Base-by-base conservation (phyloP, 2,797 vertebrate genomes). In the Neosilurus mollespiculum region DNA sequence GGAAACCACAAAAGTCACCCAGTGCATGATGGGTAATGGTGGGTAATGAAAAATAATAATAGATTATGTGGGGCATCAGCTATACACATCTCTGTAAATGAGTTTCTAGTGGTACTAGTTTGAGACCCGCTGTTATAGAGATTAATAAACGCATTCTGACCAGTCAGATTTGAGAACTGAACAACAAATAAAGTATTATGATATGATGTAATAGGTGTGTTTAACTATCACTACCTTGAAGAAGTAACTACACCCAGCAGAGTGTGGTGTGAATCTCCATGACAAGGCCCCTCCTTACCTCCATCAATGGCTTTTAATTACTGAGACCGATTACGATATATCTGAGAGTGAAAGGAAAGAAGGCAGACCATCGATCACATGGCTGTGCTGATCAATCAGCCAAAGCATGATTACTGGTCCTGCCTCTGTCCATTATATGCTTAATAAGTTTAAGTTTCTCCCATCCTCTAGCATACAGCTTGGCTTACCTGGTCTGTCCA, bases 391-490 rank as follows among this genome's bases (percentile, higher is more conserved):
- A 94, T 95, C 94, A 94, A 94, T 96, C 94, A 91, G 91, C 91
- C 93, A 89, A 90, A 90, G 91, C 92, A 91, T 94, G 94, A 94
- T 95, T 94, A 95, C 93, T 94, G 94, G 93, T 92, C 92, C 93
- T 95, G 95, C 94, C 94, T 85, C 89, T 92, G 92, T 94, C 92
- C 94, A 96, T 96, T 95, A 96, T 93, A 91, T 93, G 92, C 92
- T 93, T 94, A 95, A 94, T 95, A 95, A 95, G 94, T 96, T 95
- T 95, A 94, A 92, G 92, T 92, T 89, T 78, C 84, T 88, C 86
- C 87, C 81, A 82, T 88, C 90, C 85, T 91, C 86, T 71, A 86
- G 71, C 80, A 90, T 87, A 88, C 81, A 85, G 22, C 90, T 87
- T 64, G 75, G 70, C 78, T 77, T 64, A 80, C 84, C 83, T 86